Evolutionary conservation across 2,888 invertebrate species (phyloP), one percentile per base, ranked within the genome.

Genomic region (Torymus tubicola): DNA sequence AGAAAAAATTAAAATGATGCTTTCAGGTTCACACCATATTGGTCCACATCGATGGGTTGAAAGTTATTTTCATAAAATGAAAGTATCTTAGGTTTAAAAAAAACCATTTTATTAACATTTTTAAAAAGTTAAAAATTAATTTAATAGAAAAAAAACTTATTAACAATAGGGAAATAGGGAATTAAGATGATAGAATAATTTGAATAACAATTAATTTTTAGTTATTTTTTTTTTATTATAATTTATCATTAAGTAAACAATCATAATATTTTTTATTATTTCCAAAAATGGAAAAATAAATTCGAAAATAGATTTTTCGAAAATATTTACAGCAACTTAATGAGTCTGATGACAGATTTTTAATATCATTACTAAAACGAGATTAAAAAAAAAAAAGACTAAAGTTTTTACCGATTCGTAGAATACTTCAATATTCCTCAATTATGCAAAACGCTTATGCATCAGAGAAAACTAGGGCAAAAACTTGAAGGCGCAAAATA

Each of bases 1-100:
- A 72, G 42, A 58, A 16, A 65, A 73, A 50, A n/a, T 67, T 60
- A 78, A 78, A 81, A 75, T 81, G 81, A 81, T 81, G 81, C 78
- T 78, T 81, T 78, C 81, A 81, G 78, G 78, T 81, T 78, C 70
- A 21, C 78, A 70, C 31, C 74, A 80, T 67, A 69, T 75, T 76
- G 80, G 63, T 76, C 55, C 16, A 67, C 80, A 78, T 78, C 78
- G 76, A 52, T 81, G 81, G 81, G 76, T 74, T 78, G 76, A 61
- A 11, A 69, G 58, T 77, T 53, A 42, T 72, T 68, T 72, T 3
- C 69, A 61, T 42, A 18, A 57, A 60, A 18, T 53, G 14, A 13
- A 21, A 0, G 65, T 70, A 55, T 42, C 12, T 13, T 50, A 61
- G 16, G 55, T 18, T 55, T 16, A 31, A 18, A 31, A 42, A 64